Percentiles rank a stretch among this genome's conserved stretches.
phyloP scores from a whole-genome alignment of 2,888 invertebrate species.

The Drosophila kanekoi region DNA sequence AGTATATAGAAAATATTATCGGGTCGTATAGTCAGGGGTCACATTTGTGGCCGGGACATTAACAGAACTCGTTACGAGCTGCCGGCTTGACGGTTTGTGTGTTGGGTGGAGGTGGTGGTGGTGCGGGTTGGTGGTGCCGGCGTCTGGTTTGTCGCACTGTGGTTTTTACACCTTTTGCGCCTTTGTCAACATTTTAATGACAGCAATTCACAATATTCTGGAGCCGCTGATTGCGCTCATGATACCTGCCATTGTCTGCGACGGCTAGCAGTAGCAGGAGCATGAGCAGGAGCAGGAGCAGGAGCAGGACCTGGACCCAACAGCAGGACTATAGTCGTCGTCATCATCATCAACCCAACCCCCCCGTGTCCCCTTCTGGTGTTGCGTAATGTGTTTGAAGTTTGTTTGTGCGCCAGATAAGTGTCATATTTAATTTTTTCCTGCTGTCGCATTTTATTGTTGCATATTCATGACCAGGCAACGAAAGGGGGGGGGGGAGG shows the following conservation, averaged over 20 bases:
- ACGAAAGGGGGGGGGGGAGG: neutral
- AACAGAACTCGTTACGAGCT: conserved; percentile 65
- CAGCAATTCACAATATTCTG: conserved; percentile 74
- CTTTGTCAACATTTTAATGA: conserved; percentile 81
- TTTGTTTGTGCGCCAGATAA: conserved; percentile 66
- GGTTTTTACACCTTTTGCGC: conserved; percentile 77
- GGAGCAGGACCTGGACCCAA: conserved; percentile 11
- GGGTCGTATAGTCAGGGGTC: conserved; percentile 10
- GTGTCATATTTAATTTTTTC: conserved; percentile 74
- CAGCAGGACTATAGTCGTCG: conserved; percentile 5
- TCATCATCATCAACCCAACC: conserved; percentile 14
- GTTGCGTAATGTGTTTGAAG: conserved; percentile 62
- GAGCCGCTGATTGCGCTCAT: conserved; percentile 62
- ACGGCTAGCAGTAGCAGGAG: neutral
- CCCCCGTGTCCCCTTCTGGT: conserved; percentile 10
- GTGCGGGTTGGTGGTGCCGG: neutral
- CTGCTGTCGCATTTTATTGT: conserved; percentile 62
- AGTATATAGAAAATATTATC: conserved; percentile 14
- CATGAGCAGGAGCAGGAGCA: too few relatives aligned
- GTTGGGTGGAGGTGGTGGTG: neutral
- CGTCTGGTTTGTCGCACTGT: conserved; percentile 34
- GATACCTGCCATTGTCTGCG: conserved; percentile 73
- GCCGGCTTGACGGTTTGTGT: conserved; percentile 1
- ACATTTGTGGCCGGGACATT: conserved; percentile 67
- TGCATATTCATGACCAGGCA: conserved; percentile 71